Evolutionary conservation across 2,113 vertebrate species (phyloP).

Genomic region (Brachyhypopomus occidentalis): DNA sequence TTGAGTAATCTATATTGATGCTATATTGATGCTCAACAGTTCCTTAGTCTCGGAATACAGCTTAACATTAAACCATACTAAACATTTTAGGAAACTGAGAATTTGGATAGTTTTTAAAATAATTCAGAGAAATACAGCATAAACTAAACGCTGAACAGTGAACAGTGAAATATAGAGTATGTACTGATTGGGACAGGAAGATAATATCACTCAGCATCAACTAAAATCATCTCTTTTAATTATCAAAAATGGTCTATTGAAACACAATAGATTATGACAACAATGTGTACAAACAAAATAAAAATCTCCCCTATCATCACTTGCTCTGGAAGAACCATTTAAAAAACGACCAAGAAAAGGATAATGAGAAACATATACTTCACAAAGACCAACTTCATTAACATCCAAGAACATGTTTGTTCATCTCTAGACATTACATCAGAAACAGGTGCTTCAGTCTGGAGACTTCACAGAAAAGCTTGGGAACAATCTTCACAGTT

Average conservation of each 20-base stretch:
- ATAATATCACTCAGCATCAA: constrained; percentile 45
- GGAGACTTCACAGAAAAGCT: constrained; percentile 65
- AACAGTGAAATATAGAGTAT: background rate
- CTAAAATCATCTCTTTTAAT: constrained; percentile 77
- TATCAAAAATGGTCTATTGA: constrained; percentile 81
- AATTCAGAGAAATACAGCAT: background rate
- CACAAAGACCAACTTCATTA: constrained; percentile 75
- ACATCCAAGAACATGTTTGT: constrained; percentile 69
- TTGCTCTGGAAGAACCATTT: constrained; percentile 76
- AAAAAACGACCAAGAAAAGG: constrained; percentile 63
- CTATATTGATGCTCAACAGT: no score
- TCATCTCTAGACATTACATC: constrained; percentile 71
- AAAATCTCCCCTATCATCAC: constrained; percentile 71
- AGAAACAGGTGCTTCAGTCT: constrained; percentile 65
- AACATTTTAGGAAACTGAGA: no score
- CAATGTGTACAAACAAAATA: constrained; percentile 81
- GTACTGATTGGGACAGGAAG: background rate
- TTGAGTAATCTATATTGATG: no score
- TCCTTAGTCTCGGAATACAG: no score
- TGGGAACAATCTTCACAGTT: constrained; percentile 70
- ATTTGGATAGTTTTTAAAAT: background rate
- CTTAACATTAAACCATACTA: no score
- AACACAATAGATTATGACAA: constrained; percentile 82
- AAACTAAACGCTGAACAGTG: background rate
- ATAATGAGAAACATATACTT: constrained; percentile 73